phyloP scores from a whole-genome alignment of 2,888 invertebrate species.

The Monoplex corrugatus region DNA sequence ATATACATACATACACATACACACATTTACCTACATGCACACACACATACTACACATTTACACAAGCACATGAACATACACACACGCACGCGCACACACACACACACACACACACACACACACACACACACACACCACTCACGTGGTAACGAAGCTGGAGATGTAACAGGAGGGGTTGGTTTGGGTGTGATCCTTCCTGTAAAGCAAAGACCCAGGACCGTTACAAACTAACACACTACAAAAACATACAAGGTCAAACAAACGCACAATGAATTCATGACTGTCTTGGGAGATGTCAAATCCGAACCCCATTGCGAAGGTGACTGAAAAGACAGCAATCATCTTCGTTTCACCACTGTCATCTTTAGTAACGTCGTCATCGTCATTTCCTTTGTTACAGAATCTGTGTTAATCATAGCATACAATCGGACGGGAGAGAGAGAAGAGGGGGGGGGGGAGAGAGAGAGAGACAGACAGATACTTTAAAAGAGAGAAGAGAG shows the following conservation, averaged over 20 bases:
- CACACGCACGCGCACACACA: not conserved
- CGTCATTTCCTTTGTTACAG: too few relatives aligned
- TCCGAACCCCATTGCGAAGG: not conserved
- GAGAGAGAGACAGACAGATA: not conserved
- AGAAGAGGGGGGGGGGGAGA: not conserved
- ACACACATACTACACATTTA: not conserved
- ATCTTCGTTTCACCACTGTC: too few relatives aligned
- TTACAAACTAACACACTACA: too few relatives aligned
- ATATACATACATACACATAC: not conserved
- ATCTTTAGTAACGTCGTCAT: too few relatives aligned
- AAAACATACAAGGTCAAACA: too few relatives aligned
- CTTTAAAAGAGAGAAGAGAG: too few relatives aligned
- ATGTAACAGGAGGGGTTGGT: not conserved
- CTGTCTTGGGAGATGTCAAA: too few relatives aligned
- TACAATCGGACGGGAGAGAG: not conserved
- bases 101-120: constrained; percentile 2
- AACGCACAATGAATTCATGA: too few relatives aligned
- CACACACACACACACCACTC: not conserved
- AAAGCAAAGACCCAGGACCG: too few relatives aligned
- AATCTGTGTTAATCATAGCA: not conserved
- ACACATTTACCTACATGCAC: too few relatives aligned
- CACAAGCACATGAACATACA: not conserved
- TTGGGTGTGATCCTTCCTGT: not conserved
- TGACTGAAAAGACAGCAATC: too few relatives aligned
- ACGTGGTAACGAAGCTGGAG: not conserved